Percentiles rank a stretch among this genome's conserved stretches.
Conservation (phyloP, 2,888 invertebrate species). For the Drosophila robusta region DNA sequence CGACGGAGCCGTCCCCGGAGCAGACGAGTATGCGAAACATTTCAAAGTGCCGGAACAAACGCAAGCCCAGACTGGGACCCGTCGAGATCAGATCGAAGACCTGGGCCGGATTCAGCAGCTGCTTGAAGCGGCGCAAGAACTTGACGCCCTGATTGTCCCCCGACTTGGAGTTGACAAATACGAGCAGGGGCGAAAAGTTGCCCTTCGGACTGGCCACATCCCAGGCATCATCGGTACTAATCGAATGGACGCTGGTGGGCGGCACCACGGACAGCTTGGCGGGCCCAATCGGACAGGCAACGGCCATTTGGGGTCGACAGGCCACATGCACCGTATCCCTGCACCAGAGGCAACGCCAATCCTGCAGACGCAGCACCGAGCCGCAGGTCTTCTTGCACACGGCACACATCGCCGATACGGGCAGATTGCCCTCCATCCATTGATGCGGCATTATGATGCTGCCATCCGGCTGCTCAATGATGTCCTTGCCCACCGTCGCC, state of each 20-base stretch:
- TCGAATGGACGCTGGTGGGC: slow-evolving; percentile 95
- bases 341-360: slow-evolving; percentile 99
- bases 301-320: slow-evolving; percentile 92
- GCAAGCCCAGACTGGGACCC: slow-evolving; percentile 92
- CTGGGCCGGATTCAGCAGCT: slow-evolving; percentile 98
- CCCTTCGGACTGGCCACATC: slow-evolving; percentile 91
- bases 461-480: slow-evolving; percentile 96
- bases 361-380: slow-evolving; percentile 96
- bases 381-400: slow-evolving; percentile 98
- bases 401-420: slow-evolving; percentile 96
- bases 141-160: slow-evolving; percentile 99
- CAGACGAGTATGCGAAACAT: slow-evolving; percentile 98
- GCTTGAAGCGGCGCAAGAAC: slow-evolving; percentile 97
- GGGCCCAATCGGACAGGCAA: slow-evolving; percentile 94
- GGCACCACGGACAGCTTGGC: slow-evolving; percentile 97
- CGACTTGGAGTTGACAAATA: slow-evolving; percentile 99
- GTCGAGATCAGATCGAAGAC: slow-evolving; percentile 98
- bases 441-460: slow-evolving; percentile 98
- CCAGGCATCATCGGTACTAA: slow-evolving; percentile 96
- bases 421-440: slow-evolving; percentile 98
- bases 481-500: slow-evolving; percentile 96
- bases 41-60: slow-evolving; percentile 97
- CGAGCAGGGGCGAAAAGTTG: slow-evolving; percentile 91
- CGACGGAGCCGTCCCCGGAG: slow-evolving; percentile 98
- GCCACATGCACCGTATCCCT: slow-evolving; percentile 95